Conservation (phyloP, 2,113 vertebrate genomes). For the Sylvia atricapilla region DNA sequence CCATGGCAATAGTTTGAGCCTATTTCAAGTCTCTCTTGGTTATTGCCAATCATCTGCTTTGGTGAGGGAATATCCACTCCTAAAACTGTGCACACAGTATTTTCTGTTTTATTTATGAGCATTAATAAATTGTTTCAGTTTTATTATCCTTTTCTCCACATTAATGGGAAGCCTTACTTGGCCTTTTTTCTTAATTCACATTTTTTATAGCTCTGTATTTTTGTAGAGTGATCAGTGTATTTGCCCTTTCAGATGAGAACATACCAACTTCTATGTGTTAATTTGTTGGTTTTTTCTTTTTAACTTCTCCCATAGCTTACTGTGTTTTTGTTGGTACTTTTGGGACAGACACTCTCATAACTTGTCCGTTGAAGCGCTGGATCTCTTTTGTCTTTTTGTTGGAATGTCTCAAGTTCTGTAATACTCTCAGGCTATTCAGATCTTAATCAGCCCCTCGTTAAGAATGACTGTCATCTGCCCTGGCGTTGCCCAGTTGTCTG, state of each 20-base stretch:
- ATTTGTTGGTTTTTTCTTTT: not conserved
- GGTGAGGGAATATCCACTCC: not conserved
- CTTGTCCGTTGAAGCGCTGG: not conserved
- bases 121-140: not conserved
- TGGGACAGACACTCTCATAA: not conserved
- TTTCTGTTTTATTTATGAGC: not conserved
- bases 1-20: not conserved
- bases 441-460: not conserved
- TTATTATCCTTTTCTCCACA: not conserved
- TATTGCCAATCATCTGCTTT: not conserved
- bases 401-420: not conserved
- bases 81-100: not conserved
- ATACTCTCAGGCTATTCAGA: not conserved
- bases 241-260: not conserved
- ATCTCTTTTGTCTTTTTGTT: not conserved
- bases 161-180: not conserved
- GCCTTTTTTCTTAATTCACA: not conserved
- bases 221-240: not conserved
- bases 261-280: not conserved
- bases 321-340: not conserved
- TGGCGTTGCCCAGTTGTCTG: slow-evolving; percentile 11
- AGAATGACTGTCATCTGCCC: slow-evolving; percentile 6
- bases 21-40: not conserved
- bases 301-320: not conserved
- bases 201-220: not conserved